Base-by-base conservation (phyloP, 2,797 vertebrate species). In the Petrocephalus sullivani region DNA sequence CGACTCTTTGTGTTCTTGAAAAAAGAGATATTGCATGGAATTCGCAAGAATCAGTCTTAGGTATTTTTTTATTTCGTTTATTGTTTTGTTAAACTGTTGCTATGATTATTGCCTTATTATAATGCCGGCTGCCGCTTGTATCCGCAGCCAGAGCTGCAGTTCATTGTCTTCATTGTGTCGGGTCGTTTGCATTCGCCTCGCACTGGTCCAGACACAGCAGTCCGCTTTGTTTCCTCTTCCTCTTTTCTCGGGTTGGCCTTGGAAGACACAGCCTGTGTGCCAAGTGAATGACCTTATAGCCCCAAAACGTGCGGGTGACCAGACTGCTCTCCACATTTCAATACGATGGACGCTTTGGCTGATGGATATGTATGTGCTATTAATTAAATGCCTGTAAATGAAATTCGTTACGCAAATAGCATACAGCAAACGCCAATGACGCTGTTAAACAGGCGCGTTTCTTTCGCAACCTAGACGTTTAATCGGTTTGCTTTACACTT, bases 171-270 rank as follows among this genome's bases (percentile, higher is more conserved):
- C 28, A 54, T 87, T 91, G 87, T 85, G 87, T 81, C 37, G 71
- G 54, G 87, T 23, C 90, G 51, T 89, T 37, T 92, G 91, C 90
- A 56, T 78, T 41, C 91, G 86, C 56, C 6, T 14, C 61, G 58
- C 88, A 28, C 91, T 93, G 90, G 85, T 49, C 60, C 28, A 28
- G 87, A 94, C 90, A 82, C 21, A 16, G 49, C 3, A 92, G 64
- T 46, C 87, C 86, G 87, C 21, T 89, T 90, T 94, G 92, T 94
- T 90, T 53, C 86, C 46, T 51, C 60, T 90, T 53, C 86, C 46
- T 51, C 60, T 88, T 86, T 61, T 61, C 9, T 1, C 37, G 14
- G 28, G 54, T 60, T 46, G 54, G 67, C 16, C n/a, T 49, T 12
- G 7, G 33, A 5, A 7, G 85, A 41, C 21, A 71, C 33, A 12